Percentiles rank a stretch among this genome's conserved stretches.
Evolutionary conservation across 2,797 vertebrate species (phyloP).

Genomic region (Characodon lateralis): DNA sequence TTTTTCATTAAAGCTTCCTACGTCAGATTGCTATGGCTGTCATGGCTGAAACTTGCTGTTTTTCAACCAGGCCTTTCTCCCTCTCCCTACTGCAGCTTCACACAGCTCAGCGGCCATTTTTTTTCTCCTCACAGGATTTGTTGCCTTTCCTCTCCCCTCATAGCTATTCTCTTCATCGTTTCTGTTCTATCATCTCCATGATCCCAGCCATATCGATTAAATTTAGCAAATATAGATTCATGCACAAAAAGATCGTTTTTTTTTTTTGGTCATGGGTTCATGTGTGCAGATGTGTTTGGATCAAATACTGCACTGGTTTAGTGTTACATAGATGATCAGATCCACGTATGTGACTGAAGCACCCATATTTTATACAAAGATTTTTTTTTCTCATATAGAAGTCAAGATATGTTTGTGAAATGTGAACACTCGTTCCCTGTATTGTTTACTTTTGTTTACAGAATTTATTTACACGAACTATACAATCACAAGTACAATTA

Average conservation of each 20-base stretch:
- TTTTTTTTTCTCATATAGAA: neutral
- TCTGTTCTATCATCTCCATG: slow-evolving; percentile 10
- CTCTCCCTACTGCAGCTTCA: slow-evolving; percentile 68
- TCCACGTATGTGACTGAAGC: slow-evolving; percentile 27
- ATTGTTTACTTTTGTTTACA: neutral
- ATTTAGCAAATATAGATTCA: slow-evolving; percentile 40
- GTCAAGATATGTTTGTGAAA: neutral
- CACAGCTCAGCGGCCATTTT: slow-evolving; percentile 71
- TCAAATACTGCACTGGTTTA: slow-evolving; percentile 56
- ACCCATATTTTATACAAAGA: slow-evolving; percentile 13
- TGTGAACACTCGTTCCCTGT: neutral
- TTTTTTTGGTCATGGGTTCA: slow-evolving; percentile 35
- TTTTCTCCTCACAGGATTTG: slow-evolving; percentile 48
- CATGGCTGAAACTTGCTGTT: slow-evolving; percentile 64
- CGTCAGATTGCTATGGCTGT: slow-evolving; percentile 55
- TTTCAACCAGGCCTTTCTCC: slow-evolving; percentile 65
- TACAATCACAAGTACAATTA: neutral
- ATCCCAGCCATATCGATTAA: slow-evolving; percentile 22
- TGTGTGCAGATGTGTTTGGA: slow-evolving; percentile 46
- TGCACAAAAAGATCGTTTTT: slow-evolving; percentile 45
- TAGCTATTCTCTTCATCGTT: slow-evolving; percentile 33
- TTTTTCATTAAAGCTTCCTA: slow-evolving; percentile 56
- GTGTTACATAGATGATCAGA: slow-evolving; percentile 42
- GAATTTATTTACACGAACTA: neutral
- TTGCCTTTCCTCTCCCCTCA: slow-evolving; percentile 41